These are phyloP conservation scores for Aviceda subcristata DNA, from an alignment of 2,113 vertebrate species.

Conservation along the genomic window DNA sequence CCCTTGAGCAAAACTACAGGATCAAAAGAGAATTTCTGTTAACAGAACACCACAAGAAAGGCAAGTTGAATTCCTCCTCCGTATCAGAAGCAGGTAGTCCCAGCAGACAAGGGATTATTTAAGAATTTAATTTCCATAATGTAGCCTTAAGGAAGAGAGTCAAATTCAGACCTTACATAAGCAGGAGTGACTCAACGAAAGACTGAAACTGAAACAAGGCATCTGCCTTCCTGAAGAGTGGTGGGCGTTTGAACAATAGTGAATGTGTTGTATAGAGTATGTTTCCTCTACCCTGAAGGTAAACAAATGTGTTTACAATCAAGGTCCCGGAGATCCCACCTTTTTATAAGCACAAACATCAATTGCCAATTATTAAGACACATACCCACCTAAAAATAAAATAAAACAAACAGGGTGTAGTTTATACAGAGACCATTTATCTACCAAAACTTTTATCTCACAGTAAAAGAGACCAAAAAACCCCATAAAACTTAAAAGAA, in stretches of 20 bases:
- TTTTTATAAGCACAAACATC: neutral
- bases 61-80: neutral
- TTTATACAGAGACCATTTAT: neutral
- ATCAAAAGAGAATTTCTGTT: neutral
- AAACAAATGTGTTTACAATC: neutral
- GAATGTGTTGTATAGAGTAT: neutral
- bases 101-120: slow-evolving; percentile 32
- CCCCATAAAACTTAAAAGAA: neutral
- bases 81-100: neutral
- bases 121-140: slow-evolving; percentile 40
- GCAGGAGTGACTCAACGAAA: slow-evolving; percentile 33
- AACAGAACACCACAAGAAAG: neutral
- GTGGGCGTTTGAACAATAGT: slow-evolving; percentile 27
- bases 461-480: neutral
- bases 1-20: neutral
- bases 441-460: neutral
- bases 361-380: neutral
- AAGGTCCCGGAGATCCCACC: neutral
- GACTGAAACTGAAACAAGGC: slow-evolving; percentile 48
- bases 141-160: neutral
- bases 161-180: slow-evolving; percentile 49
- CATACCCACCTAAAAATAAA: neutral
- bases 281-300: slow-evolving; percentile 7
- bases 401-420: neutral
- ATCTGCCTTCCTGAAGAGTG: slow-evolving; percentile 33